Percentiles rank a stretch among this genome's conserved stretches.
Evolutionary conservation across 1,140 invertebrate species (phyloP).

Genomic region (Gryllus bimaculatus): DNA sequence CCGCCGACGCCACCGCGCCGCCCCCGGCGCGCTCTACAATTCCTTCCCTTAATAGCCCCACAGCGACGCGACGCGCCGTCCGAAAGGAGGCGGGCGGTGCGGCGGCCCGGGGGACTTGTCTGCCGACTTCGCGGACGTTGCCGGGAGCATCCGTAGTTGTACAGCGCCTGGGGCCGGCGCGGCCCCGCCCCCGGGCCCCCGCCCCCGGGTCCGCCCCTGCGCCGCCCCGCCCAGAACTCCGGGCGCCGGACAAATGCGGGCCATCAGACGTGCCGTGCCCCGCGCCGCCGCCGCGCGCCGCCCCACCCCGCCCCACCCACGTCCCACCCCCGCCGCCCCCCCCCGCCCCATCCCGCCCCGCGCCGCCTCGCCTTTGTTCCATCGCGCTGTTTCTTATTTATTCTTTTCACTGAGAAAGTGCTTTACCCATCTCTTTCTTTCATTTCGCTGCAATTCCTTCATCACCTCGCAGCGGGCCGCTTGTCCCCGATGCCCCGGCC

Average conservation of each 20-base stretch:
- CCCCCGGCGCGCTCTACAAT: no score
- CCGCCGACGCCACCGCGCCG: no score
- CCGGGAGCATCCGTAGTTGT: background rate
- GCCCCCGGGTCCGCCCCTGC: background rate
- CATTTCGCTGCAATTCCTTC: background rate
- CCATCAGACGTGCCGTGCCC: background rate
- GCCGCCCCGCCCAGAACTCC: background rate
- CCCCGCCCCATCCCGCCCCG: no score
- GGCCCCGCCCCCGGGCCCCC: no score
- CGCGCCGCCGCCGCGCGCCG: no score
- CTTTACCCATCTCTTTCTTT: background rate
- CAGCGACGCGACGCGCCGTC: background rate
- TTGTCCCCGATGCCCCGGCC: no score
- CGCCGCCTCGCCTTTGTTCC: background rate
- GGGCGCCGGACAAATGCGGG: background rate
- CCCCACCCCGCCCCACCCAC: background rate
- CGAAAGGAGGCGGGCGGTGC: background rate
- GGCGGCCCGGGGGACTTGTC: background rate
- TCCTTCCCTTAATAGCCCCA: no score
- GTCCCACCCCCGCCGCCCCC: no score
- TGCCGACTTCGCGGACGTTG: background rate
- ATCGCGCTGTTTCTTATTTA: constrained; percentile 4
- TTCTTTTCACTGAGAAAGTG: constrained; percentile 4
- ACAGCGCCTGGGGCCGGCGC: background rate
- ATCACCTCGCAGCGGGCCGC: background rate